These are phyloP conservation scores for Drosophila suboccidentalis DNA, from an alignment of 2,888 invertebrate genomes.

Conservation along the genomic window DNA sequence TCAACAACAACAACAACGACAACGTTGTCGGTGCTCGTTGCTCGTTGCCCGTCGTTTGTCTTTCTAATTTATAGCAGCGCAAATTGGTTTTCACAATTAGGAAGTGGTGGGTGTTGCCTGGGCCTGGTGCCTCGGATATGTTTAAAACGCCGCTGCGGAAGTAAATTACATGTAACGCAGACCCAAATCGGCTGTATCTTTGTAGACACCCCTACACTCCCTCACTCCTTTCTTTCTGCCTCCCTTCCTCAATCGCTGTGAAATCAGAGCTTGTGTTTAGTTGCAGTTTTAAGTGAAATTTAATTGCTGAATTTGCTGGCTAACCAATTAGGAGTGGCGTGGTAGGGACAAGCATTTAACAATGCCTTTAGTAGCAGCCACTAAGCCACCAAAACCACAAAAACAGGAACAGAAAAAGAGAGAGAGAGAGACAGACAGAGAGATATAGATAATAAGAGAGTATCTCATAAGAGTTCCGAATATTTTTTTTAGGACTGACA, in stretches of 20 bases:
- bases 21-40: conserved; percentile 19
- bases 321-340: conserved; percentile 56
- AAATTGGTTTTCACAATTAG: conserved; percentile 81
- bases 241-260: not conserved
- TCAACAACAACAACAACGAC: not conserved
- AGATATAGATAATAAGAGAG: no score
- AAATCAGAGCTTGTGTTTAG: conserved; percentile 43
- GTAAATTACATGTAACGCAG: conserved; percentile 68
- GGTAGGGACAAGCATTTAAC: conserved; percentile 34
- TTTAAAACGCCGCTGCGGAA: conserved; percentile 72
- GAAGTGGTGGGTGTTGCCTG: conserved; percentile 79
- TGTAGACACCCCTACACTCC: not conserved
- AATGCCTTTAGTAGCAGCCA: conserved; percentile 36
- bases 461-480: no score
- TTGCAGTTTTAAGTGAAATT: conserved; percentile 77
- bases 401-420: not conserved
- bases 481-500: no score
- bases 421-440: not conserved
- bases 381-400: conserved; percentile 23
- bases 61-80: conserved; percentile 80
- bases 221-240: not conserved
- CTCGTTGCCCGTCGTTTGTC: conserved; percentile 64
- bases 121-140: conserved; percentile 68
- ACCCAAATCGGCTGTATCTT: conserved; percentile 31
- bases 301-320: conserved; percentile 71